Conservation (phyloP, 2,113 vertebrate genomes). For the Prolemur simus region DNA sequence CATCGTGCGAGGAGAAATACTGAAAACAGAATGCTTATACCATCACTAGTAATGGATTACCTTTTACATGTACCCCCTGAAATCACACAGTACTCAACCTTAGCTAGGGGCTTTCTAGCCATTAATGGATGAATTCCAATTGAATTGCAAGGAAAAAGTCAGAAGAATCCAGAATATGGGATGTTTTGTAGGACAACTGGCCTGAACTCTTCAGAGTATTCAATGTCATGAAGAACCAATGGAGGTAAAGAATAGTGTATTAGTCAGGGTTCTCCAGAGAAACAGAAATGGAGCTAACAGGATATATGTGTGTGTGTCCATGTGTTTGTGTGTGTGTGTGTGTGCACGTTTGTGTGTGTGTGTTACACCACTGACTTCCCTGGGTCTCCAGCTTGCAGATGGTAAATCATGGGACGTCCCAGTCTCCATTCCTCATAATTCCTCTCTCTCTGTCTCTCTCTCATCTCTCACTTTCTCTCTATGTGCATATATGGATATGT, state of each 20-base stretch:
- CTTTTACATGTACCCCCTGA: not conserved
- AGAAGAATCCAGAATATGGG: not conserved
- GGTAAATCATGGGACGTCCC: not conserved
- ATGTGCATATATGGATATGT: not conserved
- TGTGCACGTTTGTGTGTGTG: not conserved
- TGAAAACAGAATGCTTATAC: not conserved
- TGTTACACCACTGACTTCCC: not conserved
- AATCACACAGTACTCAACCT: not conserved
- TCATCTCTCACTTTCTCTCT: not conserved
- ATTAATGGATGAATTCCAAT: not conserved
- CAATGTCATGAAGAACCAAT: not conserved
- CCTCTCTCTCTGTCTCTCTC: not conserved
- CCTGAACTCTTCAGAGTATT: not conserved
- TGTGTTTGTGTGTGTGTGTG: not conserved
- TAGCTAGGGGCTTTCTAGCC: not conserved
- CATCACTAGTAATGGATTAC: not conserved
- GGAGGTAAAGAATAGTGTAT: not conserved
- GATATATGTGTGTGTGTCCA: not conserved
- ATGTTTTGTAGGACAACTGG: not conserved
- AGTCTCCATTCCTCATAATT: not conserved
- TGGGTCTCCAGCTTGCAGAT: not conserved
- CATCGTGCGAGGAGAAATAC: not conserved
- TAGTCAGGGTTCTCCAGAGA: not conserved
- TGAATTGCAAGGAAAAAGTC: not conserved
- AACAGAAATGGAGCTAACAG: not conserved